Evolutionary conservation across 2,888 invertebrate genomes (phyloP).

Genomic region (Hyposoter didymator): DNA sequence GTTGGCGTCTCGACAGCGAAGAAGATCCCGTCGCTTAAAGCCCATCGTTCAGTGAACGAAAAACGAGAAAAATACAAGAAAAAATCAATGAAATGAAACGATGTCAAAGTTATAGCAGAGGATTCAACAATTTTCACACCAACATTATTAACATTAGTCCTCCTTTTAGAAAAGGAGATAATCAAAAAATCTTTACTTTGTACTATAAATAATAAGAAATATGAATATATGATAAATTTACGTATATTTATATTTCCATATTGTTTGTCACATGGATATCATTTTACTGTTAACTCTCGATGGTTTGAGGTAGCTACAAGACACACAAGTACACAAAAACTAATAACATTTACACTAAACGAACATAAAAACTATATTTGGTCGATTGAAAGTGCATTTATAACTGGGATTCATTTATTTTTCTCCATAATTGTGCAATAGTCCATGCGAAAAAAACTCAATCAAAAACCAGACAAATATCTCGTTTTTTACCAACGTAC

Average conservation of each 20-base stretch:
- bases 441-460: not conserved
- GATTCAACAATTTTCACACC: slow-evolving; percentile 42
- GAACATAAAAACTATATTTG: slow-evolving; percentile 29
- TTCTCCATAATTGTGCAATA: not conserved
- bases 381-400: slow-evolving; percentile 46
- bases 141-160: slow-evolving; percentile 26
- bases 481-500: slow-evolving; percentile 9
- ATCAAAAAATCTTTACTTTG: slow-evolving; percentile 46
- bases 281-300: slow-evolving; percentile 48
- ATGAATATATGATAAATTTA: slow-evolving; percentile 21
- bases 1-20: slow-evolving; percentile 81
- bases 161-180: slow-evolving; percentile 5
- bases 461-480: not conserved
- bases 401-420: slow-evolving; percentile 20
- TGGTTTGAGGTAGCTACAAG: slow-evolving; percentile 62
- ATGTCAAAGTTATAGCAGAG: slow-evolving; percentile 39
- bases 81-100: slow-evolving; percentile 13
- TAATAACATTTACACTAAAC: slow-evolving; percentile 34
- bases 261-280: slow-evolving; percentile 32
- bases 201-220: slow-evolving; percentile 24
- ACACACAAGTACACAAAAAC: slow-evolving; percentile 23
- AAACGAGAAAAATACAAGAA: slow-evolving; percentile 22
- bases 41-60: slow-evolving; percentile 79
- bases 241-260: slow-evolving; percentile 20
- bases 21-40: slow-evolving; percentile 82